Base-by-base conservation (phyloP, 2,113 vertebrate species). In the Ochotona princeps region DNA sequence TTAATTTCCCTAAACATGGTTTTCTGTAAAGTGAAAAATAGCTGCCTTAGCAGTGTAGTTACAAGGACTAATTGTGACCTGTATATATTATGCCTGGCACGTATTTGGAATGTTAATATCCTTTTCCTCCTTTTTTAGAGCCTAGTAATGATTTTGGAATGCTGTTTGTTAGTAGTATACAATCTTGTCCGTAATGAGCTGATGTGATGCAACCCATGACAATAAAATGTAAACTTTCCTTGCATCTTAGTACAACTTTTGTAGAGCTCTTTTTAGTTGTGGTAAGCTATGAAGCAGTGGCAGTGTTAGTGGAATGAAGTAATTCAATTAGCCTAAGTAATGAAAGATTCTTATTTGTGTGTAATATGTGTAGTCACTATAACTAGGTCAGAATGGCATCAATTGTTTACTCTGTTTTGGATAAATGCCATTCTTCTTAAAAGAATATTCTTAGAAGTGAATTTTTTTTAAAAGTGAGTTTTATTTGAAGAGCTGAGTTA, bases 281-380 rank as follows among this genome's bases (percentile, higher is more conserved):
- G 74, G 54, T 91, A 88, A 65, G 83, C 60, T 25, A 60, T 70
- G 32, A 87, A 66, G 51, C 90, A 69, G 26, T 88, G 67, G 38
- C 30, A 61, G 4, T 93, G 54, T 84, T 87, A 25, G 82, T 69
- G 87, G 70, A 88, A 76, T 14, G 5, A 74, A 4, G 13, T 89
- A 69, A 66, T 54, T 49, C 93, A 28, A n/a, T 82, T 74, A 87
- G 32, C 23, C 15, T 11, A 83, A 79, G 2, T 87, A 89, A 87
- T 83, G 21, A 87, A 74, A n/a, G 30, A 61, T n/a, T 93, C 4
- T 95, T 93, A 10, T 93, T 94, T 93, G 84, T 66, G 35, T 78
- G 3, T 69, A 80, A 65, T 60, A 51, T 51, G 63, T 54, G 73
- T 79, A 80, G 35, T 87, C 54, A 60, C 44, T 80, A 23, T 92